Base-by-base conservation (phyloP, 2,113 vertebrate species). In the Zosterops pallidus region DNA sequence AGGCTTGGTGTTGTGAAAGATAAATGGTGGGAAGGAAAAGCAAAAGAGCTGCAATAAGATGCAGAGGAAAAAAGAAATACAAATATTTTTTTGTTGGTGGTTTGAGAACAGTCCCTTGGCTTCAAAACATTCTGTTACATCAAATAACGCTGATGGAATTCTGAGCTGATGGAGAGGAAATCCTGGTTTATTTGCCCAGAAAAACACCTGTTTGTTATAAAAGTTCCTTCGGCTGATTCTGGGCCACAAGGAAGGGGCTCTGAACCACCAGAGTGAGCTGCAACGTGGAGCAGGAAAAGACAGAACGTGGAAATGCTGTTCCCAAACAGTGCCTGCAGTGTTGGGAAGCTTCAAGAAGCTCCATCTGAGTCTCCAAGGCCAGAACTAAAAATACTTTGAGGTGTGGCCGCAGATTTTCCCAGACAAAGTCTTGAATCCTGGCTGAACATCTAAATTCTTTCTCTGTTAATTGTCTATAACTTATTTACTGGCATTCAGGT, bases 1-100 rank as follows among this genome's bases (percentile, higher is more conserved):
- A 9, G 72, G 86, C 60, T 83, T 4, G 83, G 91, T 59, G 68
- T 17, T 70, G 35, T 11, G 69, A n/a, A 31, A 92, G 86, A 96
- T 62, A 84, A 91, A 89, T 9, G 24, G 68, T 26, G 93, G 95
- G 93, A 92, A 95, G 89, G 95, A 95, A 95, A 92, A 94, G 83
- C 71, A 17, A 49, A 37, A 55, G 64, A 74, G 39, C 76, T 25
- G 80, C 86, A 80, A 3, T 8, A 1, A 72, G 89, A 33, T 1
- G 75, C 23, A 9, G 71, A 56, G 91, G n/a, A 23, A 6, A 26
- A 37, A 41, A 44, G 83, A 72, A 65, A 59, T 2, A 33, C 74
- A 67, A 75, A 50, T 20, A 39, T 76, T 72, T 26, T 29, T 77
- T 29, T 77, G 50, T 71, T 44, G 53, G 19, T 16, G 4, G 29